Conservation (phyloP, 2,797 vertebrate genomes). For the Sebastes melanostomus region DNA sequence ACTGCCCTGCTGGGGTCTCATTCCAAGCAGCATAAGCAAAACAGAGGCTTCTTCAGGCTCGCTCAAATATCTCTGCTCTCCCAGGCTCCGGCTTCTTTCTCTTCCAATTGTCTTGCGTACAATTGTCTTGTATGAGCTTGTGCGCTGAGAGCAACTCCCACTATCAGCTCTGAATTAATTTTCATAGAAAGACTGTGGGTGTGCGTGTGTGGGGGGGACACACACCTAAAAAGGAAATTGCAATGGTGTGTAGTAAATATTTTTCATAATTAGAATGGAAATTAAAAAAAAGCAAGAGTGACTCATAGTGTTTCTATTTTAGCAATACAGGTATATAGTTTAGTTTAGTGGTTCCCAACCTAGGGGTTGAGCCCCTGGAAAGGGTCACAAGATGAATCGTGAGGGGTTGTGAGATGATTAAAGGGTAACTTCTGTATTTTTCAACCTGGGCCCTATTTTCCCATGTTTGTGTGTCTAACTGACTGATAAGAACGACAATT, state of each 20-base stretch:
- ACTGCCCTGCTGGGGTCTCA: conserved; percentile 58
- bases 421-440: background rate
- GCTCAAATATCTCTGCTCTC: conserved; percentile 49
- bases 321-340: background rate
- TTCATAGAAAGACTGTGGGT: conserved; percentile 30
- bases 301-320: background rate
- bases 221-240: conserved; percentile 25
- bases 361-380: background rate
- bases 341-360: background rate
- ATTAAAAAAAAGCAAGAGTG: background rate
- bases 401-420: background rate
- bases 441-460: background rate
- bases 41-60: conserved; percentile 34
- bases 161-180: conserved; percentile 53
- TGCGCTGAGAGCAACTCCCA: conserved; percentile 38
- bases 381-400: background rate
- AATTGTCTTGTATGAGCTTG: conserved; percentile 45
- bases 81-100: conserved; percentile 33
- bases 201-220: background rate
- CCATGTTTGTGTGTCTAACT: background rate
- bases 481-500: background rate
- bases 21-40: conserved; percentile 49
- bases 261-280: conserved; percentile 1
- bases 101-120: conserved; percentile 26
- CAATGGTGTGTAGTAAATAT: conserved; percentile 31